A percentile compares a stretch with the other conserved stretches of the same genome.
phyloP scores from a whole-genome alignment of 1,140 invertebrate genomes.

The Diplogasteroides magnus region DNA sequence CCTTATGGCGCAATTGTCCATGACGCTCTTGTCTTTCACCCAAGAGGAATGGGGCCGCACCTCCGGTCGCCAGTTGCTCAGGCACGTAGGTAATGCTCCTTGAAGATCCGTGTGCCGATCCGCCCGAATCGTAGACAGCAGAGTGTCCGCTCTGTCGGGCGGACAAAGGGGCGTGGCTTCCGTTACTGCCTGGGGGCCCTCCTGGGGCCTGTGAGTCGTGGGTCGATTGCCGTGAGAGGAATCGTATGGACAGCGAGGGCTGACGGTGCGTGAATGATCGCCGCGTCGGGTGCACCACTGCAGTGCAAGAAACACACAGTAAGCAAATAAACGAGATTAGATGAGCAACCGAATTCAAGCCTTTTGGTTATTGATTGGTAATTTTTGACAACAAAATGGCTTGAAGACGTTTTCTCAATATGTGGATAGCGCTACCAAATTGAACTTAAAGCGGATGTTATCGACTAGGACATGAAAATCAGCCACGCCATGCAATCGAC shows the following conservation, averaged over 20 bases:
- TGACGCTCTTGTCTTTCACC: too few relatives aligned
- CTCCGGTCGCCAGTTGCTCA: too few relatives aligned
- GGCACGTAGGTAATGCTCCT: not conserved
- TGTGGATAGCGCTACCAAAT: too few relatives aligned
- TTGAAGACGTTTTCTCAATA: too few relatives aligned
- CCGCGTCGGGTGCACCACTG: not conserved
- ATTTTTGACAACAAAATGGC: too few relatives aligned
- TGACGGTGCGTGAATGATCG: slow-evolving; percentile 8
- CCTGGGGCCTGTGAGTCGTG: slow-evolving; percentile 15
- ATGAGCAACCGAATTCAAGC: too few relatives aligned
- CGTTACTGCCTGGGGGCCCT: not conserved
- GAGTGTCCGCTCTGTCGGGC: not conserved
- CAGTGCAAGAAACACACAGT: not conserved
- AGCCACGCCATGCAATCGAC: too few relatives aligned
- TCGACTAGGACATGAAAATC: too few relatives aligned
- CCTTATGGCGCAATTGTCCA: too few relatives aligned
- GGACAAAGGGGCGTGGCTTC: not conserved
- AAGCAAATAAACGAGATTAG: not conserved
- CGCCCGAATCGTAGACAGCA: not conserved
- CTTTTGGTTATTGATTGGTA: too few relatives aligned
- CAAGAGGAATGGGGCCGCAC: too few relatives aligned
- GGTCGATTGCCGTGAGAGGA: slow-evolving; percentile 22
- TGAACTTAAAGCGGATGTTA: too few relatives aligned
- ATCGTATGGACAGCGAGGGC: slow-evolving; percentile 23
- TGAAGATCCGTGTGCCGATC: not conserved